phyloP scores from a whole-genome alignment of 2,888 invertebrate species.

The Drosophila koepferae region DNA sequence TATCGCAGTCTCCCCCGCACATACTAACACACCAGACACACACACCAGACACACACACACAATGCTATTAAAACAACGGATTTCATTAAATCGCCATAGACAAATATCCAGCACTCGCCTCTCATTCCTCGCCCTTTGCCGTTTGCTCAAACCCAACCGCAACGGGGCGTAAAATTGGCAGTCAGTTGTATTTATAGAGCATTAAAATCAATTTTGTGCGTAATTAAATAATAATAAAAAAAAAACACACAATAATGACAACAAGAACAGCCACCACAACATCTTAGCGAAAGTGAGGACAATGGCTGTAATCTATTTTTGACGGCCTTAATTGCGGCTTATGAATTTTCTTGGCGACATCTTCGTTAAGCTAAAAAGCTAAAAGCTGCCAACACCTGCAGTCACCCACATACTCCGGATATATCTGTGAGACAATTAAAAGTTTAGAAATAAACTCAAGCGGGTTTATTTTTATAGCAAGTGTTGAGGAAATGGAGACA shows the following conservation, averaged over 20 bases:
- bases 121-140: background rate
- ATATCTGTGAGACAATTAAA: conserved; percentile 15
- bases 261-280: conserved; percentile 21
- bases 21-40: background rate
- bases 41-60: background rate
- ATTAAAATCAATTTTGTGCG: conserved; percentile 76
- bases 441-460: conserved; percentile 26
- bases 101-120: conserved; percentile 22
- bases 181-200: conserved; percentile 71
- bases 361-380: background rate
- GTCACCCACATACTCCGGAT: background rate
- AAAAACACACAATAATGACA: background rate
- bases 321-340: conserved; percentile 52
- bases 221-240: conserved; percentile 58
- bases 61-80: conserved; percentile 52
- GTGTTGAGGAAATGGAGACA: conserved; percentile 17
- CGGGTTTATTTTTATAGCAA: conserved; percentile 32
- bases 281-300: conserved; percentile 2
- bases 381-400: conserved; percentile 11
- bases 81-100: conserved; percentile 67
- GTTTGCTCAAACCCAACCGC: background rate
- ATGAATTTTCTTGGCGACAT: conserved; percentile 36
- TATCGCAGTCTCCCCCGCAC: conserved; percentile 9
- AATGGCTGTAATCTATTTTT: conserved; percentile 57
- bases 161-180: conserved; percentile 65